Conservation (phyloP, 2,113 vertebrate genomes). For the Chaenocephalus aceratus region DNA sequence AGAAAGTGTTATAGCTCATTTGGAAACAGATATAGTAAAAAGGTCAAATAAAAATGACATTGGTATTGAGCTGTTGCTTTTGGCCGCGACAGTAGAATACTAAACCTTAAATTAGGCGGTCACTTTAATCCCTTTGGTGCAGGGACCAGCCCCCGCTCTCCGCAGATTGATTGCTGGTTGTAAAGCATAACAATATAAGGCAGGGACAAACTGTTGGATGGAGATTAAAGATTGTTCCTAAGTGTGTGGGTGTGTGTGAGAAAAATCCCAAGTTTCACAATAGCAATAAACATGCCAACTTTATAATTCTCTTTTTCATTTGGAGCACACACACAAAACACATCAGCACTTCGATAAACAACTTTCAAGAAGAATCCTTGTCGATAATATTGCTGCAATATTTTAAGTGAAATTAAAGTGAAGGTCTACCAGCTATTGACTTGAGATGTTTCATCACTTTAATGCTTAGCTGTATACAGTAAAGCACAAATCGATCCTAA, state of each 20-base stretch:
- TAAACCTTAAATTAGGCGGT: slow-evolving; percentile 50
- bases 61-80: slow-evolving; percentile 47
- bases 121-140: slow-evolving; percentile 57
- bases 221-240: slow-evolving; percentile 49
- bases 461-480: neutral
- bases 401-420: slow-evolving; percentile 30
- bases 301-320: slow-evolving; percentile 18
- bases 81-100: slow-evolving; percentile 31
- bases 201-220: slow-evolving; percentile 22
- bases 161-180: slow-evolving; percentile 41
- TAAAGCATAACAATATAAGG: slow-evolving; percentile 58
- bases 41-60: slow-evolving; percentile 37
- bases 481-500: slow-evolving; percentile 15
- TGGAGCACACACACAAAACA: slow-evolving; percentile 5
- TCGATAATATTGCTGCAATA: slow-evolving; percentile 22
- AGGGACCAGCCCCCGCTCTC: slow-evolving; percentile 36
- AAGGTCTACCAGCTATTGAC: slow-evolving; percentile 31
- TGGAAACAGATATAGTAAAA: slow-evolving; percentile 41
- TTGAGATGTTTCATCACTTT: slow-evolving; percentile 27
- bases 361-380: slow-evolving; percentile 27
- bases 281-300: slow-evolving; percentile 26
- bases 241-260: neutral
- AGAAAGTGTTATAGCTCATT: slow-evolving; percentile 36
- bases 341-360: slow-evolving; percentile 45
- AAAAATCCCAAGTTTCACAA: neutral